Base-by-base conservation (phyloP, 1,140 invertebrate species). In the Eciton burchellii region DNA sequence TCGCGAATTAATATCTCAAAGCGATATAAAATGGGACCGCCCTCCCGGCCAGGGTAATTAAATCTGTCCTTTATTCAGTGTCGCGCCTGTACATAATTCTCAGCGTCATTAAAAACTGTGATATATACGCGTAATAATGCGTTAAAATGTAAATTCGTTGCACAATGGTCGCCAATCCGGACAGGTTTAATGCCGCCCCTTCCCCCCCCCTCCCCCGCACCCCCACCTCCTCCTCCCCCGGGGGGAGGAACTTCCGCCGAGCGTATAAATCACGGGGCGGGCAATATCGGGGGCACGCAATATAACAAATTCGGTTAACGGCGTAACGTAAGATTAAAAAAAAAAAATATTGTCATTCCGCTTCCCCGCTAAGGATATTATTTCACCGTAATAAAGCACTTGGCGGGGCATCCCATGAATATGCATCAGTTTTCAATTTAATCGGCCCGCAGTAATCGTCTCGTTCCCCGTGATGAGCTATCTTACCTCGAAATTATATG, bases 101-200 rank as follows among this genome's bases (percentile, higher is more conserved):
- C 63, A 56, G 0, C 41, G 45, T 79, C 41, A 79, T 70, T 68
- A 79, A 79, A 79, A 70, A 57, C 70, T 45, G 52, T 79, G 63
- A 79, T 79, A 79, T 79, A 79, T 79, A n/a, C n/a, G 49, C 68
- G 68, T 79, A 79, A 79, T 79, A 68, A 56, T 35, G 47, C 47
- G 74, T 79, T 79, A 79, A 79, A 79, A 70, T 70, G 74, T 79
- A 79, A 79, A 79, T 79, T 79, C 63, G 70, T 70, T 70, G 52
- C 56, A 70, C 63, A 79, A 79, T 79, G 52, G 74, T 29, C 12
- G 49, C 74, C 62, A 56, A 49, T 1, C 49, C 74, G 43, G 74
- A 79, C 74, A 79, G 63, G 41, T 79, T 79, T 79, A 79, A 79
- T 79, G 63, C 52, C 74, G 21, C n/a, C n/a, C n/a, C n/a, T n/a